Evolutionary conservation across 2,888 invertebrate genomes (phyloP), one percentile per base, ranked within the genome.

Genomic region (Tenthredo notha): DNA sequence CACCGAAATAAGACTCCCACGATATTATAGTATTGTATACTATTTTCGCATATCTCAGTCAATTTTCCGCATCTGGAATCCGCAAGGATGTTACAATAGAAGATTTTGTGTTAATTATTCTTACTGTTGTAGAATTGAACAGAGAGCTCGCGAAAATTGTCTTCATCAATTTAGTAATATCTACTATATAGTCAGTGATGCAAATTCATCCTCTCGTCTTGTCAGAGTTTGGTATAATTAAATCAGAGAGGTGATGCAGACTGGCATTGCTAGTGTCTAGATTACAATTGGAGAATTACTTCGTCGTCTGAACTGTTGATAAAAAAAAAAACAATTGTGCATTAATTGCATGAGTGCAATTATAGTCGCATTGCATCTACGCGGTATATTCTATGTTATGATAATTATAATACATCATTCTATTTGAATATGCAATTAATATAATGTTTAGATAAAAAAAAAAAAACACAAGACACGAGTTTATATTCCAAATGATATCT

Each of bases 401-500:
- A 61, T n/a, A 61, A 29, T 29, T 65, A 29, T 25, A 33, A 4
- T 33, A 33, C 4, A 67, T 33, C 29, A 33, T 15, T 33, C 33
- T 1, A 67, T 33, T 74, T 21, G 21, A 74, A 43, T 10, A 74
- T 9, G 43, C 12, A 43, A 74, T 12, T 74, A 21, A 74, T n/a
- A 21, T 72, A 1, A 50, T 50, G 54, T 9, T 29, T 37, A 61
- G 61, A 7, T 40, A 4, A 61, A 65, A 65, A 40, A 40, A 6
- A 61, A 4, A 61, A 61, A 40, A 37, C n/a, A 40, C 29, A 40
- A 40, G 61, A 47, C 15, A 25, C 2, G n/a, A 65, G 18, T 80
- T 67, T 40, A 61, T 80, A 80, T 40, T 77, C 29, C 33, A 77
- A 54, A 54, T 40, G 25, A 77, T 47, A 77, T 54, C 77, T 77